Evolutionary conservation across 2,888 invertebrate species (phyloP).

Genomic region (Pimpla rufipes): DNA sequence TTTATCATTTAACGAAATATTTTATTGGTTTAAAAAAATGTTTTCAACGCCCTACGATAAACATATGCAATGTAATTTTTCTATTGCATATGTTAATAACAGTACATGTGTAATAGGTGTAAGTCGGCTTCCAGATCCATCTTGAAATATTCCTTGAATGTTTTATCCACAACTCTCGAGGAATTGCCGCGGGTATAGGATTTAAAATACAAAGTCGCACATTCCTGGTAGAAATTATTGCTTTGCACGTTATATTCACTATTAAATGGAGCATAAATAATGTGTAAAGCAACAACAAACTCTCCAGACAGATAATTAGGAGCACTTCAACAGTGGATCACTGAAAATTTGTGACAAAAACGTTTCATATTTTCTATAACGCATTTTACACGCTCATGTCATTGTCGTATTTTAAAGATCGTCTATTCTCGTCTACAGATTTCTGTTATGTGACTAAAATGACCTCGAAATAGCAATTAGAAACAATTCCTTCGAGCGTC

Average conservation of each 20-base stretch:
- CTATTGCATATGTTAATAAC: too few relatives aligned
- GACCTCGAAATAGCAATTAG: background rate
- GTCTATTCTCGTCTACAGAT: background rate
- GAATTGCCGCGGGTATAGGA: background rate
- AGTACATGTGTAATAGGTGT: too few relatives aligned
- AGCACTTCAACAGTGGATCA: background rate
- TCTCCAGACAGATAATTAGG: background rate
- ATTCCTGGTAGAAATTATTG: background rate
- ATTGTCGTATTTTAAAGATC: background rate
- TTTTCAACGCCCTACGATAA: background rate
- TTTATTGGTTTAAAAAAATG: background rate
- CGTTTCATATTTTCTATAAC: too few relatives aligned
- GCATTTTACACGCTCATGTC: background rate
- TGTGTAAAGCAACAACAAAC: background rate
- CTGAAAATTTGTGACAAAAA: too few relatives aligned
- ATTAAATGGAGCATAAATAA: background rate
- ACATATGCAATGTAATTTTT: too few relatives aligned
- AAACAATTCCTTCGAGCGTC: background rate
- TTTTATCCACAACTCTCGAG: too few relatives aligned
- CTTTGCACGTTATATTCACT: background rate
- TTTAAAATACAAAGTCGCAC: background rate
- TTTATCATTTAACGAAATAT: background rate
- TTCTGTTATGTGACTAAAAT: background rate
- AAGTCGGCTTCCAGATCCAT: too few relatives aligned
- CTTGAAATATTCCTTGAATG: too few relatives aligned